Conservation (phyloP, 2,113 vertebrate species). For the Sorex fumeus region DNA sequence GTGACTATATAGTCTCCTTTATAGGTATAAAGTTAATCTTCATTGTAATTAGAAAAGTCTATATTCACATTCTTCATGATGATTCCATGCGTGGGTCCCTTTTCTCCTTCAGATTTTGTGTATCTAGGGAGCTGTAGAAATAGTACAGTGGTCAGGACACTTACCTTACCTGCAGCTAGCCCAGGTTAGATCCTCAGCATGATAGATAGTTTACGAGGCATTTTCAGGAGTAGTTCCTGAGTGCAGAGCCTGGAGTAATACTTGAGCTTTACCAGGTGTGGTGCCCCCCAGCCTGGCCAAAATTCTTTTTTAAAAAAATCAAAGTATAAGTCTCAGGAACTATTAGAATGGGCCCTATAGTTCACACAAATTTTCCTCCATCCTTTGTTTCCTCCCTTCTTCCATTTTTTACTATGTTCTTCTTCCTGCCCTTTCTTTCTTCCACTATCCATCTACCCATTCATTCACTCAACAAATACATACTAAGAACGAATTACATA, state of each 20-base stretch:
- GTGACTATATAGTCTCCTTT: not conserved
- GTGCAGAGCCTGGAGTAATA: no score
- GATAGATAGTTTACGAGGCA: no score
- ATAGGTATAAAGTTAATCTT: not conserved
- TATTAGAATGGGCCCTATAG: not conserved
- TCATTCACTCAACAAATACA: not conserved
- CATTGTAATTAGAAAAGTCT: not conserved
- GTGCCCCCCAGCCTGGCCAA: no score
- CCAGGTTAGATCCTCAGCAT: no score
- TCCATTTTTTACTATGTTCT: not conserved
- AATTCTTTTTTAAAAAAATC: conserved; percentile 43
- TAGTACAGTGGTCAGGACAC: not conserved
- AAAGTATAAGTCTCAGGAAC: not conserved
- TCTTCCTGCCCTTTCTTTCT: not conserved
- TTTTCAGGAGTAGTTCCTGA: no score
- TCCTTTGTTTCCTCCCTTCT: no score
- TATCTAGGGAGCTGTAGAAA: not conserved
- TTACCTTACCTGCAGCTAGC: no score
- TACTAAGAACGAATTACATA: not conserved
- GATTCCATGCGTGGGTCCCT: not conserved
- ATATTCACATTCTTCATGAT: not conserved
- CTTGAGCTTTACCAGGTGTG: no score
- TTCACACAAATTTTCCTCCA: not conserved
- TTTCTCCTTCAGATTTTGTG: conserved; percentile 15
- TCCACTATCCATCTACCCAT: not conserved